Evolutionary conservation across 2,113 vertebrate genomes (phyloP).

Genomic region (Cyprinus carpio): DNA sequence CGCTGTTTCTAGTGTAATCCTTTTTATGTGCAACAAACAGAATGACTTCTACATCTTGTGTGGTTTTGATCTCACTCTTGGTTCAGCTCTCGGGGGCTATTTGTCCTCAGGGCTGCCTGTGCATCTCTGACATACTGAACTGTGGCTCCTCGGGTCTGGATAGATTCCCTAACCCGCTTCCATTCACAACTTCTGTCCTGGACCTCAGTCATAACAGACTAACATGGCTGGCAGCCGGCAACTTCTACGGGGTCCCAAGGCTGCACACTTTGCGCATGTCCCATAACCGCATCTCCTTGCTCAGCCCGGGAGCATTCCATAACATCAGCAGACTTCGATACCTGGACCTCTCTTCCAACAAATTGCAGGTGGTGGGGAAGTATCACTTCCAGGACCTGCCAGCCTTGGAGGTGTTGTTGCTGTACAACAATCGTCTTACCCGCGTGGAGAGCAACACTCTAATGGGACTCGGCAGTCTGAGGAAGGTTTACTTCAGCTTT

Average conservation of each 20-base stretch:
- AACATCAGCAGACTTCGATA: slow-evolving; percentile 80
- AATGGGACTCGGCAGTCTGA: slow-evolving; percentile 76
- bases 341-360: slow-evolving; percentile 93
- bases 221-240: slow-evolving; percentile 73
- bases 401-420: slow-evolving; percentile 87
- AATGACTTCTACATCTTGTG: slow-evolving; percentile 61
- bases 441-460: slow-evolving; percentile 80
- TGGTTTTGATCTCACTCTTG: slow-evolving; percentile 48
- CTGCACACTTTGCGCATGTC: slow-evolving; percentile 83
- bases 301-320: slow-evolving; percentile 77
- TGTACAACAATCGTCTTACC: slow-evolving; percentile 88
- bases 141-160: slow-evolving; percentile 82
- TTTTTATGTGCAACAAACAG: slow-evolving; percentile 29
- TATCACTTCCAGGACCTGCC: slow-evolving; percentile 83
- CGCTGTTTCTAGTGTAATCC: background rate
- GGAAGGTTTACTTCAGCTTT: slow-evolving; percentile 89
- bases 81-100: slow-evolving; percentile 42
- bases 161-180: slow-evolving; percentile 76
- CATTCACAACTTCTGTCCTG: slow-evolving; percentile 76
- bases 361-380: slow-evolving; percentile 74
- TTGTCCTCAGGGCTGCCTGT: slow-evolving; percentile 86
- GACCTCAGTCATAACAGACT: slow-evolving; percentile 91
- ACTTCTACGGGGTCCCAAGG: slow-evolving; percentile 76
- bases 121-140: slow-evolving; percentile 87
- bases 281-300: slow-evolving; percentile 81